Conservation (phyloP, 1,140 invertebrate genomes). For the Apocrypta bakeri region DNA sequence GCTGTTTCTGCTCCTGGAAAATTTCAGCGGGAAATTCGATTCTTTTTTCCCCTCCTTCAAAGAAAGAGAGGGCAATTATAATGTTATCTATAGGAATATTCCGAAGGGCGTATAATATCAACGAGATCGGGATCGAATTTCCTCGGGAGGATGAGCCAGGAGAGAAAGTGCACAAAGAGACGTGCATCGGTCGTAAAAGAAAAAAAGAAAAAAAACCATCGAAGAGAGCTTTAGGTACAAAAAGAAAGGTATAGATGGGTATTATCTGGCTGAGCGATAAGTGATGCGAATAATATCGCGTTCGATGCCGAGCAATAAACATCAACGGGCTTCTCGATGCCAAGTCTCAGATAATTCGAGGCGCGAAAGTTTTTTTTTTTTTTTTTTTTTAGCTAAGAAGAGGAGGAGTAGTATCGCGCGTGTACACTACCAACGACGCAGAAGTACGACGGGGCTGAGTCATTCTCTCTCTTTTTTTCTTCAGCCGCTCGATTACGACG, state of each 20-base stretch:
- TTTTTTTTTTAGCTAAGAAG: too few species aligned
- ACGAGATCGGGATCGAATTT: background rate
- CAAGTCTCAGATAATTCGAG: constrained; percentile 33
- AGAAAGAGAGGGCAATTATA: background rate
- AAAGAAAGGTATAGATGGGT: background rate
- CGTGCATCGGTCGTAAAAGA: background rate
- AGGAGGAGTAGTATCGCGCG: constrained; percentile 12
- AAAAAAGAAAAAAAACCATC: too few species aligned
- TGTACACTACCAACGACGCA: background rate
- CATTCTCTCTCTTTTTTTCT: background rate
- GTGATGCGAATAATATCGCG: constrained; percentile 42
- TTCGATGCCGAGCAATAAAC: constrained; percentile 41
- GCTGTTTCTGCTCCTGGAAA: background rate
- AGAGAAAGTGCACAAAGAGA: background rate
- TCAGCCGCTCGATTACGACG: background rate
- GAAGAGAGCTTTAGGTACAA: background rate
- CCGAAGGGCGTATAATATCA: background rate
- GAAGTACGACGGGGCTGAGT: constrained; percentile 30
- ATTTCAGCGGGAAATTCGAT: background rate
- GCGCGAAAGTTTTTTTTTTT: constrained; percentile 33
- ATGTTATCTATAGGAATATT: background rate
- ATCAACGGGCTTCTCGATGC: constrained; percentile 36
- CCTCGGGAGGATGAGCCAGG: background rate
- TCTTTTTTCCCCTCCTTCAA: background rate
- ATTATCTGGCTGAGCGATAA: constrained; percentile 36